Base-by-base conservation (phyloP, 37 sponge, comb jelly and placozoan genomes). In the Ephydatia muelleri region DNA sequence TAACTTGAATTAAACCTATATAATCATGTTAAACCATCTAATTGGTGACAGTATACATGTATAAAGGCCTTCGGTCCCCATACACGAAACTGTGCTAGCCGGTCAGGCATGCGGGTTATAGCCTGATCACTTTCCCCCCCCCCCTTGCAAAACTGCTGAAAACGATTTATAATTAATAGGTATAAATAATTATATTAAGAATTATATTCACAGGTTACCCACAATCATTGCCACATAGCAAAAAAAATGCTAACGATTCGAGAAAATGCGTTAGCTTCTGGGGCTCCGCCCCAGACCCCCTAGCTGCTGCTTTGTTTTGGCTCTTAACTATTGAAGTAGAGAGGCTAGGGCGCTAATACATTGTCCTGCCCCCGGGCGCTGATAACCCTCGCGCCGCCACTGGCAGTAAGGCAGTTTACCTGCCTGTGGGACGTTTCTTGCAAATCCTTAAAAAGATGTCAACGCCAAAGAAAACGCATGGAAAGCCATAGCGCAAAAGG, bases 21-120 rank as follows among this genome's bases (percentile, higher is more conserved):
- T 43, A 43, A 43, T 6, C 43, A 43, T 43, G 43, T 43, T 43
- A 43, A 43, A 43, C 43, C 43, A 43, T 43, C 43, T 43, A 43
- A 43, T 6, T 43, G 43, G 43, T 9, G 6, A 43, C 43, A 9
- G 43, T 43, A 57, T 57, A 57, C 16, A 57, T 57, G 57, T 57
- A 57, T 57, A 57, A 19, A 57, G 57, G 14, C 57, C 6, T 57
- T 4, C 57, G 47, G 47, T 43, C 47, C 47, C 47, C 47, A 57
- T 57, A 11, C 57, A 57, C 57, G 57, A 57, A 57, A 57, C 57
- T 57, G 57, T 57, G 57, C 57, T 57, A 57, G 1, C 57, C 57
- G 57, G 57, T 57, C 57, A 57, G 57, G 57, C 57, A 57, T 57
- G 57, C 57, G 57, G 57, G 57, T 57, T 57, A 57, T 57, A 57